A percentile compares a stretch with the other conserved stretches of the same genome.
phyloP scores from a whole-genome alignment of 2,797 vertebrate species.

The Alcedo quadribrachys region DNA sequence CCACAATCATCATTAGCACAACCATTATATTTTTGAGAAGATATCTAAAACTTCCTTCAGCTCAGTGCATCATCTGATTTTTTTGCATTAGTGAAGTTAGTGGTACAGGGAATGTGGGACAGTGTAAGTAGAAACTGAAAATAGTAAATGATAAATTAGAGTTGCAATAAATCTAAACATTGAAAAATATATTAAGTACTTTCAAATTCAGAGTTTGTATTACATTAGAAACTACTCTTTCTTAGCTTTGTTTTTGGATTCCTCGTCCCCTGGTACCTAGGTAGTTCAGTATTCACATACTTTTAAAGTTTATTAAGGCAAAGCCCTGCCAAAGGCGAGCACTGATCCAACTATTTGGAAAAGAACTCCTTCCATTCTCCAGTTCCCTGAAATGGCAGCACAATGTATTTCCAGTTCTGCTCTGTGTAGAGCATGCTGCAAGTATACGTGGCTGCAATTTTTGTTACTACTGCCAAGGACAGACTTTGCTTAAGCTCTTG shows the following conservation, averaged over 20 bases:
- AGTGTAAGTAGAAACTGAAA: not conserved
- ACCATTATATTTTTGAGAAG: not conserved
- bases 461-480: constrained; percentile 58
- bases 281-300: constrained; percentile 43
- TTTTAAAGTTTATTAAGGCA: constrained; percentile 45
- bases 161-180: not conserved
- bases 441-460: constrained; percentile 66
- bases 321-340: constrained; percentile 52
- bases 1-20: not conserved
- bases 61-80: not conserved
- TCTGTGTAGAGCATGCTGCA: constrained; percentile 44
- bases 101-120: not conserved
- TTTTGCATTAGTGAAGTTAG: not conserved
- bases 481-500: constrained; percentile 39
- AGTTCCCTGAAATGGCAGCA: constrained; percentile 65
- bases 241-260: constrained; percentile 1
- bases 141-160: not conserved
- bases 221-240: not conserved
- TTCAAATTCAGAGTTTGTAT: not conserved
- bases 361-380: constrained; percentile 58
- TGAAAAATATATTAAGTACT: not conserved
- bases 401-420: constrained; percentile 50
- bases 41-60: not conserved
- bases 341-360: constrained; percentile 54
- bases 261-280: not conserved